Conservation (phyloP, 2,888 invertebrate genomes). For the Apamea monoglypha region DNA sequence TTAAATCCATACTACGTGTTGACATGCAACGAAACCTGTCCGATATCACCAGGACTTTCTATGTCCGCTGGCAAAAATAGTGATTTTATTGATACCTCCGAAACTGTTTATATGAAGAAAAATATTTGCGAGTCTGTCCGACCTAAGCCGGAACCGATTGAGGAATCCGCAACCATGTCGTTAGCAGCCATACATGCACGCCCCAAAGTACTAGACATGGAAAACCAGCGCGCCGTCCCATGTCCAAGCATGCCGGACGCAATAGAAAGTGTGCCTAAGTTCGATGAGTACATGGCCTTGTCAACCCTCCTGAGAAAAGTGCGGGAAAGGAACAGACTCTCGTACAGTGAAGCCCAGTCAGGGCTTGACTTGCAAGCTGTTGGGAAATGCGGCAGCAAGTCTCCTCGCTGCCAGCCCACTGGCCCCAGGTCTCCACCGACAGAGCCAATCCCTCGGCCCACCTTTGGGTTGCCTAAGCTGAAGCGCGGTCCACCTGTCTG, state of each 20-base stretch:
- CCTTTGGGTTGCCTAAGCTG: constrained; percentile 43
- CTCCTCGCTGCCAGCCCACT: constrained; percentile 23
- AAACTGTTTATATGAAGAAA: constrained; percentile 30
- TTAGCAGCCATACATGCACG: background rate
- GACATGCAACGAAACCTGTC: constrained; percentile 61
- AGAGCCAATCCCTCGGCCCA: constrained; percentile 34
- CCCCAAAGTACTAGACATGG: background rate
- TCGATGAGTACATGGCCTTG: constrained; percentile 67
- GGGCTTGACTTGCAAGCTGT: background rate
- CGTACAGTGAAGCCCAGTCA: background rate
- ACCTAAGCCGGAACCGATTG: constrained; percentile 1
- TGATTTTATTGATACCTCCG: constrained; percentile 19
- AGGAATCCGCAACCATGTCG: too few relatives aligned
- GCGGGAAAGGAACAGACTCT: constrained; percentile 70
- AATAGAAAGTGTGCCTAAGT: constrained; percentile 53
- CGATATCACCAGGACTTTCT: constrained; percentile 49
- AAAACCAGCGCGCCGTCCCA: background rate
- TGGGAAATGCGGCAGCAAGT: constrained; percentile 18
- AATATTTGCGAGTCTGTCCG: constrained; percentile 21
- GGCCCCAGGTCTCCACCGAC: constrained; percentile 42
- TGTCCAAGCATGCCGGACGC: background rate
- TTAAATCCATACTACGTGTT: constrained; percentile 53
- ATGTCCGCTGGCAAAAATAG: background rate
- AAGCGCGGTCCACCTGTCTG: constrained; percentile 37
- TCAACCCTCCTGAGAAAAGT: constrained; percentile 77